phyloP scores from a whole-genome alignment of 2,888 invertebrate species.

The Acleris sparsana region DNA sequence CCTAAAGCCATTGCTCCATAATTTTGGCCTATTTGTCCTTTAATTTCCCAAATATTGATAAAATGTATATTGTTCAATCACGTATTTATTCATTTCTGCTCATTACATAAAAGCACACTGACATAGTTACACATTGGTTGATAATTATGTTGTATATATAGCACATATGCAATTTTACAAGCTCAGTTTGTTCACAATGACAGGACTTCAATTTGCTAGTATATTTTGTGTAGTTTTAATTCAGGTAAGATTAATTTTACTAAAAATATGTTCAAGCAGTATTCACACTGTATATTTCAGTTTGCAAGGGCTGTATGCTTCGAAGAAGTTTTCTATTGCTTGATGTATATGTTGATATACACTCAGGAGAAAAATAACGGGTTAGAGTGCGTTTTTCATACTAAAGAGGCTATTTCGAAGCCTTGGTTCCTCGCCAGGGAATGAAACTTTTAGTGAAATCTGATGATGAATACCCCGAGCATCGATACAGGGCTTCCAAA shows the following conservation, averaged over 20 bases:
- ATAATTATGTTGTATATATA: slow-evolving; percentile 27
- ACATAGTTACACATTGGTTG: slow-evolving; percentile 21
- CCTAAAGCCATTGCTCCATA: background rate
- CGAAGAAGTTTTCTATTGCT: too few relatives aligned
- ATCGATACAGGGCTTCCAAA: too few relatives aligned
- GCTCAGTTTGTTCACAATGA: slow-evolving; percentile 25
- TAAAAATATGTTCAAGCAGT: too few relatives aligned
- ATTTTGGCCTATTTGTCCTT: background rate
- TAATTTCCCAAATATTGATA: slow-evolving; percentile 5
- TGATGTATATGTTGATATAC: too few relatives aligned
- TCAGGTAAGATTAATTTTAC: slow-evolving; percentile 15
- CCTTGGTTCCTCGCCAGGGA: too few relatives aligned
- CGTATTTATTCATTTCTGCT: background rate
- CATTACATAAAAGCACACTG: slow-evolving; percentile 24
- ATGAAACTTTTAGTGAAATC: too few relatives aligned
- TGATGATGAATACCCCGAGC: too few relatives aligned
- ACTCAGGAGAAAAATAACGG: too few relatives aligned
- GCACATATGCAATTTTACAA: background rate
- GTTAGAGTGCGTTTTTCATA: too few relatives aligned
- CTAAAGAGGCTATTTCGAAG: too few relatives aligned
- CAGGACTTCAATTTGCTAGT: background rate
- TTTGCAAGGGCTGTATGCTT: too few relatives aligned
- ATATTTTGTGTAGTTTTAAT: slow-evolving; percentile 20
- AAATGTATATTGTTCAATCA: background rate
- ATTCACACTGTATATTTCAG: too few relatives aligned